These are phyloP conservation scores for Drosophila anomelani DNA, from an alignment of 2,888 invertebrate species.

Conservation along the genomic window DNA sequence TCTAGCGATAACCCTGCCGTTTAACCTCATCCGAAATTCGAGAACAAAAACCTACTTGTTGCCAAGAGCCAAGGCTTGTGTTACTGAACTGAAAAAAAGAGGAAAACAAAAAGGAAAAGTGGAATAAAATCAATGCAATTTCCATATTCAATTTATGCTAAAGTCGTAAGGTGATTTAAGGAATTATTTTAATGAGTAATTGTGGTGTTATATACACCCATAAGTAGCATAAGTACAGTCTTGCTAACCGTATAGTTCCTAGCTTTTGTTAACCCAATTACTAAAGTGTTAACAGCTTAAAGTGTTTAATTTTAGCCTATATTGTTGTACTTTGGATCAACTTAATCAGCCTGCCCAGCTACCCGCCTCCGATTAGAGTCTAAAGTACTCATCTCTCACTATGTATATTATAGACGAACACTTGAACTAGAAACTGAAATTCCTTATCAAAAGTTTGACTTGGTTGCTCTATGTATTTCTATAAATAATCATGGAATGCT, in stretches of 20 bases:
- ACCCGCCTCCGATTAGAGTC: conserved; percentile 57
- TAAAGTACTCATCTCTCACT: conserved; percentile 55
- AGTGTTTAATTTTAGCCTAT: conserved; percentile 24
- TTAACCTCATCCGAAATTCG: conserved; percentile 21
- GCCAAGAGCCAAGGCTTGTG: conserved; percentile 44
- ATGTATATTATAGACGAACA: conserved; percentile 27
- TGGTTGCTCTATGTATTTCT: conserved; percentile 1
- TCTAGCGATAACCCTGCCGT: conserved; percentile 25
- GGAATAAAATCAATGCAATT: conserved; percentile 46
- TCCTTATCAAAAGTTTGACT: conserved; percentile 52
- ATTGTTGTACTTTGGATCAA: conserved; percentile 56
- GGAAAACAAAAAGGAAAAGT: conserved; percentile 21
- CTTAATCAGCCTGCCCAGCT: conserved; percentile 48
- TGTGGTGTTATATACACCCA: not conserved
- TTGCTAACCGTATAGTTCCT: not conserved
- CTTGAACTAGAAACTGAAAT: conserved; percentile 46
- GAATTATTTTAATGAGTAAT: conserved; percentile 28
- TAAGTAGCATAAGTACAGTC: conserved; percentile 20
- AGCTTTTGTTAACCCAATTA: conserved; percentile 1
- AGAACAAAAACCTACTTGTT: conserved; percentile 44
- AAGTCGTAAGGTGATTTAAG: conserved; percentile 52
- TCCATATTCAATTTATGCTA: conserved; percentile 67
- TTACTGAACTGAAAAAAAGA: conserved; percentile 45
- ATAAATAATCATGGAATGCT: conserved; percentile 2
- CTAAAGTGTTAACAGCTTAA: not conserved